Evolutionary conservation across 2,113 vertebrate genomes (phyloP).

Genomic region (Microtus montanus): DNA sequence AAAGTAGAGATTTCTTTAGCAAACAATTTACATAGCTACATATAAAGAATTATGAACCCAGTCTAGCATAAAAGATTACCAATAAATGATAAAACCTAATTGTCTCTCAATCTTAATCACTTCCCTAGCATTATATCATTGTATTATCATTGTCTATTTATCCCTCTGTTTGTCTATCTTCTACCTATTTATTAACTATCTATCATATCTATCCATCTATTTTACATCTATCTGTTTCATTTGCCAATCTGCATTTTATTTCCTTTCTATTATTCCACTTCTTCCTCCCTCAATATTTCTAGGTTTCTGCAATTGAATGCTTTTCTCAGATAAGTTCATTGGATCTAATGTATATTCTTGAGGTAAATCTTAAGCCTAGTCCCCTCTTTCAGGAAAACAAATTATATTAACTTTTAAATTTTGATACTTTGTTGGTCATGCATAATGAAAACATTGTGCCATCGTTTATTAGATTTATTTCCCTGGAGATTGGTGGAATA

Average conservation of each 20-base stretch:
- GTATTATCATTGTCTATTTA: not conserved
- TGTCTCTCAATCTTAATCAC: not conserved
- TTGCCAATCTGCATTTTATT: not conserved
- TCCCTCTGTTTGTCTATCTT: not conserved
- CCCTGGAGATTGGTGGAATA: not conserved
- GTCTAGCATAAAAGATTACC: not conserved
- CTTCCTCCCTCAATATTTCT: not conserved
- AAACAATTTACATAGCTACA: not conserved
- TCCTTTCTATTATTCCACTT: not conserved
- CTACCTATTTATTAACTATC: not conserved
- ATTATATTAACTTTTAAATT: constrained; percentile 7
- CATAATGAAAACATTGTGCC: not conserved
- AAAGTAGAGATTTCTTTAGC: not conserved
- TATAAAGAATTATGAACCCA: not conserved
- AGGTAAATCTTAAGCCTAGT: not conserved
- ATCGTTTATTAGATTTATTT: not conserved
- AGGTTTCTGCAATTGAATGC: not conserved
- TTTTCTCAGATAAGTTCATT: not conserved
- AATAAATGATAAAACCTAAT: not conserved
- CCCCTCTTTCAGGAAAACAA: constrained; percentile 3
- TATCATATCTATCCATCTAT: too few relatives aligned
- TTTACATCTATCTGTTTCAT: not conserved
- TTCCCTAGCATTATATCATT: not conserved
- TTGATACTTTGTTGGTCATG: not conserved
- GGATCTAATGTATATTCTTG: not conserved